A percentile compares a stretch with the other conserved stretches of the same genome.
These are phyloP conservation scores for Elysia crispata DNA, from an alignment of 2,888 invertebrate species.

Conservation along the genomic window DNA sequence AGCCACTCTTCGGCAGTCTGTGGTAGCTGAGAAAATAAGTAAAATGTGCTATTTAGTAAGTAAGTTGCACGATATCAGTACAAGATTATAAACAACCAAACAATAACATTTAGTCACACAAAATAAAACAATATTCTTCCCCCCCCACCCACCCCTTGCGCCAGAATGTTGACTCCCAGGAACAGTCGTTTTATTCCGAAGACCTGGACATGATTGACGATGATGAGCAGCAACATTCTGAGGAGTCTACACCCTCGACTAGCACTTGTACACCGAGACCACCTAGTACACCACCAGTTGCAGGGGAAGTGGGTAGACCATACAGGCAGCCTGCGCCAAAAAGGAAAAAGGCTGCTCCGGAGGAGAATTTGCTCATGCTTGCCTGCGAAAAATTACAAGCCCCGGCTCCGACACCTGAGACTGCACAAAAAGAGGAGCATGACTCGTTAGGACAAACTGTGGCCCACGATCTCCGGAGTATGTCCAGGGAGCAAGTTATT, in stretches of 20 bases:
- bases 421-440: background rate
- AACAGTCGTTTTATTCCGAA: background rate
- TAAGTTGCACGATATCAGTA: too few relatives aligned
- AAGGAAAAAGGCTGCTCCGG: background rate
- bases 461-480: background rate
- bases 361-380: background rate
- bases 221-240: background rate
- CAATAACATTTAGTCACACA: too few relatives aligned
- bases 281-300: background rate
- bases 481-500: background rate
- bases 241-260: background rate
- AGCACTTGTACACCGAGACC: background rate
- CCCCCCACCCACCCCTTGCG: too few relatives aligned
- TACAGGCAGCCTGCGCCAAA: background rate
- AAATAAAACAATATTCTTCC: too few relatives aligned
- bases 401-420: background rate
- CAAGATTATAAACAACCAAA: too few relatives aligned
- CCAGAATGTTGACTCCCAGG: background rate
- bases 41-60: too few relatives aligned
- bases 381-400: background rate
- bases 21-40: too few relatives aligned
- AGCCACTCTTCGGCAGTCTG: too few relatives aligned
- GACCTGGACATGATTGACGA: background rate
- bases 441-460: constrained; percentile 9
- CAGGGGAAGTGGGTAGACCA: background rate